Base-by-base conservation (phyloP, 2,113 vertebrate species). In the Pithys albifrons region DNA sequence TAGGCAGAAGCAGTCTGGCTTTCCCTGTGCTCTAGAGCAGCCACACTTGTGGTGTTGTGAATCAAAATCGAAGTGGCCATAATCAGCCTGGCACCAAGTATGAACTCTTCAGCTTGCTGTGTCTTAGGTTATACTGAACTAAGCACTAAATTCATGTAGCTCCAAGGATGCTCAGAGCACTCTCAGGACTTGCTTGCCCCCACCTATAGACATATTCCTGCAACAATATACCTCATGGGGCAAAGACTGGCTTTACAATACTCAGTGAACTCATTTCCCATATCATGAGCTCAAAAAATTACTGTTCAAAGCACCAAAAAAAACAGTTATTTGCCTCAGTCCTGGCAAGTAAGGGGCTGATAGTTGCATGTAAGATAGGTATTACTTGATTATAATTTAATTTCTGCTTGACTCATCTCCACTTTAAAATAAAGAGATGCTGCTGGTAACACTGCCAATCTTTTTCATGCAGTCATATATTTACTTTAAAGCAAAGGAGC, bases 401-500 rank as follows among this genome's bases (percentile, higher is more conserved):
- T 84, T 96, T 91, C 52, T 82, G 39, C 79, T 87, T 94, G 49
- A 88, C 48, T 89, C 76, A 85, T 92, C 76, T 93, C 72, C 20
- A 19, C 43, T 86, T 88, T 18, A 67, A 65, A 81, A 75, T 79
- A 75, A 90, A 81, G 41, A 82, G 19, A 65, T 54, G 76, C n/a
- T 87, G 71, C 66, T 91, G 37, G 57, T 93, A 86, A 91, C 89
- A 91, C 35, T 85, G 89, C 61, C 94, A 95, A 84, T 92, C 48
- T 58, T 93, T 93, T 88, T 88, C n/a, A 37, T 61, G 82, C 37
- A 61, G 52, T 83, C 91, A 71, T 87, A 51, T 81, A 87, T 89
- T 91, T 95, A 75, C 89, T 83, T 93, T 91, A 61, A 89, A 91
- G 90, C n/a, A 82, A 95, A 87, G 67, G 61, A 95, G 83, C 52